Evolutionary conservation across 1,140 invertebrate species (phyloP).

Genomic region (Papilio polyxenes): DNA sequence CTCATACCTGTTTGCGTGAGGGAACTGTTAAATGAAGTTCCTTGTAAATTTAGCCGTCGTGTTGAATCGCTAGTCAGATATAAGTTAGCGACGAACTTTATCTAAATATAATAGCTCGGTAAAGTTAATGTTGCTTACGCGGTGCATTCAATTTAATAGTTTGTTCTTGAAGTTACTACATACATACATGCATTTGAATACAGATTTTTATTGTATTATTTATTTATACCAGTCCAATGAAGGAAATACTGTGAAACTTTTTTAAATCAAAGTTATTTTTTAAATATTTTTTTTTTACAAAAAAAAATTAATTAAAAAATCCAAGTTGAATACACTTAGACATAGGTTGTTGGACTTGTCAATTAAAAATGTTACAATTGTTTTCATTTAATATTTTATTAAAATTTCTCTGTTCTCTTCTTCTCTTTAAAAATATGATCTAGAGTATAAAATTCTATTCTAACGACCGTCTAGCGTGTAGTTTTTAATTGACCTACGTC

Average conservation of each 20-base stretch:
- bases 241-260: background rate
- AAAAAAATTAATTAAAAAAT: too few species aligned
- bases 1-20: conserved; percentile 21
- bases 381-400: too few species aligned
- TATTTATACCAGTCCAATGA: too few species aligned
- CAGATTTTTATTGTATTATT: too few species aligned
- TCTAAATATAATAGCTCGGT: conserved; percentile 19
- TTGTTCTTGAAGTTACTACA: background rate
- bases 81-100: conserved; percentile 8
- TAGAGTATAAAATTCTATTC: background rate
- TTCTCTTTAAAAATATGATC: background rate
- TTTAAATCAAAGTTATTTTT: background rate
- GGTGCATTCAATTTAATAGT: conserved; percentile 6
- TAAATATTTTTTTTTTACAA: too few species aligned
- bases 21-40: conserved; percentile 7
- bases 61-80: conserved; percentile 20
- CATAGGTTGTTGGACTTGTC: too few species aligned
- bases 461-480: conserved; percentile 10
- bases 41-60: background rate
- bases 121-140: conserved; percentile 14
- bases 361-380: too few species aligned
- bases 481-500: conserved; percentile 5
- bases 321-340: too few species aligned
- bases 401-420: background rate
- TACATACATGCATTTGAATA: background rate